Percentiles rank a stretch among this genome's conserved stretches.
Conservation (phyloP, 2,113 vertebrate species). For the Zapus hudsonius region DNA sequence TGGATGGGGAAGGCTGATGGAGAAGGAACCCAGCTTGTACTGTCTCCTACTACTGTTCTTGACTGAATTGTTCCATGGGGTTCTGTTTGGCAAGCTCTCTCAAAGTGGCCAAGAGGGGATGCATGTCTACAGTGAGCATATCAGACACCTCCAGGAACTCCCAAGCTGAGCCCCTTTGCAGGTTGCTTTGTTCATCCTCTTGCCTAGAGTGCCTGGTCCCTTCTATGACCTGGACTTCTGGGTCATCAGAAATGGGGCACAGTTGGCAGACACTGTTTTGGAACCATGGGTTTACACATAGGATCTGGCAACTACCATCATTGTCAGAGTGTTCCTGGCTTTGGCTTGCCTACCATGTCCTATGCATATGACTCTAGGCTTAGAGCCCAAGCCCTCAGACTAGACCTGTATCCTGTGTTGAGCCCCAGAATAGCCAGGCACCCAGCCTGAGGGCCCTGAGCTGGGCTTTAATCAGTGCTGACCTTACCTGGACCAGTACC, state of each 20-base stretch:
- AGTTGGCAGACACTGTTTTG: conserved; percentile 10
- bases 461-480: neutral
- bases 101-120: neutral
- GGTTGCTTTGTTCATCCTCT: neutral
- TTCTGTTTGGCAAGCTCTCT: neutral
- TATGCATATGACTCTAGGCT: neutral
- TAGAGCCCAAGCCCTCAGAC: conserved; percentile 19
- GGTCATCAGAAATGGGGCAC: conserved; percentile 20
- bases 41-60: neutral
- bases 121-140: neutral
- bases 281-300: neutral
- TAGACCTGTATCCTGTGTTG: neutral
- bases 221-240: conserved; percentile 16
- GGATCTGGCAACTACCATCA: neutral
- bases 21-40: neutral
- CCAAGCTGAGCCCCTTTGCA: neutral
- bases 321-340: neutral
- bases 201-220: conserved; percentile 3
- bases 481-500: neutral
- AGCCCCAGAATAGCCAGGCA: neutral
- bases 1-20: neutral
- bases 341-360: conserved; percentile 33
- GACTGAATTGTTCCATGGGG: neutral
- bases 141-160: neutral
- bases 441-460: neutral